A percentile compares a stretch with the other conserved stretches of the same genome.
phyloP scores from a whole-genome alignment of 2,797 vertebrate species.

The Leuciscus waleckii region DNA sequence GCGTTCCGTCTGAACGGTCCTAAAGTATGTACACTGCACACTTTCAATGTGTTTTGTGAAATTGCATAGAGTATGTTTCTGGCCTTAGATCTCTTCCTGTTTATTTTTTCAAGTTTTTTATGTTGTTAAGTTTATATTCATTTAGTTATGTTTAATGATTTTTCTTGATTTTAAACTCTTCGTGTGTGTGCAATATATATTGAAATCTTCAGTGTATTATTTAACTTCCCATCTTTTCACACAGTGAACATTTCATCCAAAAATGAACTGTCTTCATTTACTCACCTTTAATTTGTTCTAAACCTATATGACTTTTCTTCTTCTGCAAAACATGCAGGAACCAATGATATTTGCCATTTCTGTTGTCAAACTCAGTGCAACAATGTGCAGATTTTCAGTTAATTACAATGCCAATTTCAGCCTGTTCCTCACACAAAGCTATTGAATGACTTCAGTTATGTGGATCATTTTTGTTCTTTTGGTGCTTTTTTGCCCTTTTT shows the following conservation, averaged over 20 bases:
- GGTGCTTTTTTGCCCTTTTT: background rate
- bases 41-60: background rate
- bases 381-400: background rate
- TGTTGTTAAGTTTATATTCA: background rate
- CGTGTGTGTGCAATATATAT: background rate
- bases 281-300: background rate
- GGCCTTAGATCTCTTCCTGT: background rate
- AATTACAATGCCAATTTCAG: background rate
- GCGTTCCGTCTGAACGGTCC: background rate
- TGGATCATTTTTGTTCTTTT: background rate
- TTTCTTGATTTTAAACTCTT: background rate
- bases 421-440: background rate
- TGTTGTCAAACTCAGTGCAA: background rate
- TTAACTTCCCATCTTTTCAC: background rate
- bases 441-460: background rate
- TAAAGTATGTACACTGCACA: background rate
- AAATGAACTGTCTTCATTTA: background rate
- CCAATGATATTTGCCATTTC: background rate
- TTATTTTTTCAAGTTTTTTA: background rate
- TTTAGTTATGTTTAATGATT: background rate
- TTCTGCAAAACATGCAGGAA: background rate
- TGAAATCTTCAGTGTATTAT: background rate
- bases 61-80: background rate
- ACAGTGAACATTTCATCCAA: background rate
- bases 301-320: background rate